Evolutionary conservation across 92 coral and sea anemone species (phyloP), one percentile per base, ranked within the genome.

Genomic region (Zoanthus sociatus): DNA sequence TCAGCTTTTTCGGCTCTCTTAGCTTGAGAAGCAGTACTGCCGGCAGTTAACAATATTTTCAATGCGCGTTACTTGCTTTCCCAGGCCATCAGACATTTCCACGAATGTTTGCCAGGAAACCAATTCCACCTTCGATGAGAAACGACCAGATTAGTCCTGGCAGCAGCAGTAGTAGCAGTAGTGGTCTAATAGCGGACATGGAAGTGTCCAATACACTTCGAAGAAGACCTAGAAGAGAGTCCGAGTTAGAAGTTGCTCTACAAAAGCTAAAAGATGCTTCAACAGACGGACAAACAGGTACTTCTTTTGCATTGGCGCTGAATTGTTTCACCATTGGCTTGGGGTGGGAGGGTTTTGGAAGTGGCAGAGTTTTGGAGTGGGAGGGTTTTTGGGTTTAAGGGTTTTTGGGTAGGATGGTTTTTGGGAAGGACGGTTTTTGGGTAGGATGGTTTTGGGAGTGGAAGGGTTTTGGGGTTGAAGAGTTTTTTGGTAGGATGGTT

Each of bases 111-210:
- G 90, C 94, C 53, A 96, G 99, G 60, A 97, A 97, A 76, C 99
- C 98, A 0, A 94, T 96, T 42, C 99, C 98, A 33, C 83, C 93
- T 2, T 95, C 96, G 31, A 88, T 94, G 93, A 82, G 97, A 46
- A 84, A 89, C 14, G 97, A 91, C 33, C 98, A 94, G 68, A 89
- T 90, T 8, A 94, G 99, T 44, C 98, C 95, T 9, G 95, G 98
- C 1, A 97, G 99, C 83, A 92, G 96, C 71, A 97, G 99, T 50
- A 95, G 98, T 85, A 95, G 98, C 86, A 97, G 99, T 66, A 95
- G 99, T 88, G 99, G 99, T 3, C 92, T 97, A 78, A 87, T 95
- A 63, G 97, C 98, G 1, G 99, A 97, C 86, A 95, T 97, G 37
- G 99, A 97, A 61, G 87, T 82, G 30, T 88, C 93, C 13, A 58